Conservation (phyloP, 1,140 invertebrate species). For the Rhopalosiphum padi region DNA sequence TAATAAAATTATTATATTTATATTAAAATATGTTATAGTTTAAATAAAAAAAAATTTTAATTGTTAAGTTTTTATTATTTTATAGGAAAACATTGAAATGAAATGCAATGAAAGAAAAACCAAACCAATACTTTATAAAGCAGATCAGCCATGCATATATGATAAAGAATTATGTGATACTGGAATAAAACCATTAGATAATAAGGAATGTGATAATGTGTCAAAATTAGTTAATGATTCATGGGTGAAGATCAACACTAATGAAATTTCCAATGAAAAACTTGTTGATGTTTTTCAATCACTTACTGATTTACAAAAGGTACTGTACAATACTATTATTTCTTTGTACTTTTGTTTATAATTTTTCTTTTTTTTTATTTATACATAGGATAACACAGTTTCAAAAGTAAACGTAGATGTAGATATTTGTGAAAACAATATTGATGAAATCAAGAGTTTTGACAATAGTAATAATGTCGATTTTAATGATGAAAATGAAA, state of each 20-base stretch:
- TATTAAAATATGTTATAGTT: background rate
- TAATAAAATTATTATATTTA: background rate
- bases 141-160: background rate
- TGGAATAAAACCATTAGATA: background rate
- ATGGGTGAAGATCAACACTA: background rate
- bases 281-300: background rate
- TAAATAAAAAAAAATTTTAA: background rate
- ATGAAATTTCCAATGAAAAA: background rate
- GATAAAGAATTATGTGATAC: background rate
- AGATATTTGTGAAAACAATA: background rate
- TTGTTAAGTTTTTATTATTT: background rate
- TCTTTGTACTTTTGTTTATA: background rate
- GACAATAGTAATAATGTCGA: background rate
- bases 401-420: background rate
- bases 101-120: background rate
- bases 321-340: background rate
- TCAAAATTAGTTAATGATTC: background rate
- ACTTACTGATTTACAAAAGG: background rate
- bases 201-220: background rate
- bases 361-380: background rate
- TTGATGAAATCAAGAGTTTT: background rate
- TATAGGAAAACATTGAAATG: conserved; percentile 23
- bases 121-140: background rate
- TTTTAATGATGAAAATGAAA: background rate
- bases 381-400: background rate